A percentile compares a stretch with the other conserved stretches of the same genome.
phyloP scores from a whole-genome alignment of 1,140 invertebrate genomes.

The Heliconius melpomene region DNA sequence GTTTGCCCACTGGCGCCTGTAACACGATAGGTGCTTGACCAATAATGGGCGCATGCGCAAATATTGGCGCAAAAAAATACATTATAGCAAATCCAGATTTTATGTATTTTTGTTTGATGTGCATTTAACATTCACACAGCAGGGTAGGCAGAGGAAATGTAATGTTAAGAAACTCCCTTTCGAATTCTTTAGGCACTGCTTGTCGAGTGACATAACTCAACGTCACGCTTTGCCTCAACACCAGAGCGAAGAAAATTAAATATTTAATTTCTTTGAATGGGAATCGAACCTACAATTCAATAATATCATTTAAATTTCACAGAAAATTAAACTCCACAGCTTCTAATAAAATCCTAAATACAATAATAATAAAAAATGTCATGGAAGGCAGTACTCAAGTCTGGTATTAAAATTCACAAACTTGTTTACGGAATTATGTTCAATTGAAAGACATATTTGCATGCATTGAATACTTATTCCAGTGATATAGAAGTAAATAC shows the following conservation, averaged over 20 bases:
- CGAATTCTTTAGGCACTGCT: no score
- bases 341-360: not conserved
- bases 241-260: no score
- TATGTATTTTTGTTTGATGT: not conserved
- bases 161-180: no score
- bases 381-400: not conserved
- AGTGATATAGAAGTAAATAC: conserved; percentile 3
- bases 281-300: no score
- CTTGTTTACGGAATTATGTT: conserved; percentile 11
- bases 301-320: not conserved
- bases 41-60: conserved; percentile 39
- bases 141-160: no score
- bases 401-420: conserved; percentile 10
- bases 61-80: conserved; percentile 22
- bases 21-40: conserved; percentile 56
- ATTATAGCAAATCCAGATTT: conserved; percentile 22
- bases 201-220: no score
- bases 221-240: no score
- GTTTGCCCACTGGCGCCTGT: conserved; percentile 75
- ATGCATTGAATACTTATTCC: conserved; percentile 17
- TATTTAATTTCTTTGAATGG: no score
- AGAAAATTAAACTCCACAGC: not conserved
- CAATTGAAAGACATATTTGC: conserved; percentile 12
- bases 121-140: not conserved
- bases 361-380: not conserved